These are phyloP conservation scores for Pseudochirops corinnae DNA, from an alignment of 2,797 vertebrate genomes.

Conservation along the genomic window DNA sequence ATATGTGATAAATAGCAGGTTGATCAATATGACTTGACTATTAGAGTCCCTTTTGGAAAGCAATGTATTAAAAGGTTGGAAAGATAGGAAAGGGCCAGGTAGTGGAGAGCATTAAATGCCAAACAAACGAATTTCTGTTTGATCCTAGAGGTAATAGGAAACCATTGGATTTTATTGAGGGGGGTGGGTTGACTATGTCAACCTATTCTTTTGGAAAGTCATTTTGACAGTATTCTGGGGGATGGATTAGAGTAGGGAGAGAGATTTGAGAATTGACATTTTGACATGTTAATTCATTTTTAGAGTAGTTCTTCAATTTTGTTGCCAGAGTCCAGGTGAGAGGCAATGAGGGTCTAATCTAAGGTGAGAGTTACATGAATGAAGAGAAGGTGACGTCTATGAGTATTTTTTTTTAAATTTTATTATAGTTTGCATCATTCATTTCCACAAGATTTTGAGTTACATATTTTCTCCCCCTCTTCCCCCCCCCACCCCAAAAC, in stretches of 20 bases:
- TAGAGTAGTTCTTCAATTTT: not conserved
- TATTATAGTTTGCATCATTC: too few relatives aligned
- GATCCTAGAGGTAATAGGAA: too few relatives aligned
- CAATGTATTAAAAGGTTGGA: not conserved
- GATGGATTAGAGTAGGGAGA: not conserved
- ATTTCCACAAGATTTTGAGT: too few relatives aligned
- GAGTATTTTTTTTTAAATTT: too few relatives aligned
- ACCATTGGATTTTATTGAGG: not conserved
- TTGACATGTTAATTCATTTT: not conserved
- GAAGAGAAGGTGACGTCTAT: too few relatives aligned
- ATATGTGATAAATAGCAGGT: not conserved
- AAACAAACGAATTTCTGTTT: too few relatives aligned
- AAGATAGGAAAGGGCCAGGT: too few relatives aligned
- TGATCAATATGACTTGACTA: not conserved
- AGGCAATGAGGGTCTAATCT: not conserved
- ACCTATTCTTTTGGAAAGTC: too few relatives aligned
- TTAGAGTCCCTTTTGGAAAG: not conserved
- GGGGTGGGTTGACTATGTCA: not conserved
- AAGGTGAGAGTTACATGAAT: not conserved
- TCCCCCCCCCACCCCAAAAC: too few relatives aligned
- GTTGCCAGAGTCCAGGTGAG: not conserved
- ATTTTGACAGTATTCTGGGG: too few relatives aligned
- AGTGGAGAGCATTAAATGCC: too few relatives aligned
- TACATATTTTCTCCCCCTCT: too few relatives aligned
- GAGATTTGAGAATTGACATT: not conserved